Conservation (phyloP, 30 jellyfish, hydroid and myxozoan species). For the Nemopilema nomurai region DNA sequence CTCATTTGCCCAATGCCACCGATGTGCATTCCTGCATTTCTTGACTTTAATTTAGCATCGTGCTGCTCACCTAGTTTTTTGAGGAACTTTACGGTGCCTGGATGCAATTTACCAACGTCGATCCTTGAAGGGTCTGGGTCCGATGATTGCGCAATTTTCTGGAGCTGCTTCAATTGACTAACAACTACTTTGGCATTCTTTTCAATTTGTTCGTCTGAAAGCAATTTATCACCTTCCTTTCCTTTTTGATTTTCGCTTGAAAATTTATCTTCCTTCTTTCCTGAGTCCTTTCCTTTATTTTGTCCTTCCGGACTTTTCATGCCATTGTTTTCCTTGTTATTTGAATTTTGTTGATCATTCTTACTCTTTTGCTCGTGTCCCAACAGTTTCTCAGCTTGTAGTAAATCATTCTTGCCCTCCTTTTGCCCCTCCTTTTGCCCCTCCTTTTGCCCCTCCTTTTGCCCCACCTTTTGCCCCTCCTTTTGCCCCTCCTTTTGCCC, state of each 20-base stretch:
- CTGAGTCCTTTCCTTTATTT: conserved; percentile 12
- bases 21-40: neutral
- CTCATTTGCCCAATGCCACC: neutral
- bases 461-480: neutral
- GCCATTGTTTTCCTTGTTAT: neutral
- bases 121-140: conserved; percentile 94
- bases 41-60: conserved; percentile 39
- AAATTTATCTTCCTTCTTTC: neutral
- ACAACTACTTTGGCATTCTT: conserved; percentile 84
- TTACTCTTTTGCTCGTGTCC: conserved; percentile 44
- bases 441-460: conserved; percentile 6
- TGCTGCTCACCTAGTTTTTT: conserved; percentile 95
- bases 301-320: conserved; percentile 8
- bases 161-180: conserved; percentile 83
- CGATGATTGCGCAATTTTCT: conserved; percentile 89
- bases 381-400: conserved; percentile 36
- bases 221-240: conserved; percentile 17
- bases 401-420: neutral
- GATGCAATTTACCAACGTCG: conserved; percentile 90
- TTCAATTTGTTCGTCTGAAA: conserved; percentile 86
- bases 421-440: conserved; percentile 18
- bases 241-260: neutral
- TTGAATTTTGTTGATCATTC: neutral
- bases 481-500: neutral
- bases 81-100: conserved; percentile 90